Base-by-base conservation (phyloP, 37 sponge, comb jelly and placozoan species). In the Halichondria panicea region DNA sequence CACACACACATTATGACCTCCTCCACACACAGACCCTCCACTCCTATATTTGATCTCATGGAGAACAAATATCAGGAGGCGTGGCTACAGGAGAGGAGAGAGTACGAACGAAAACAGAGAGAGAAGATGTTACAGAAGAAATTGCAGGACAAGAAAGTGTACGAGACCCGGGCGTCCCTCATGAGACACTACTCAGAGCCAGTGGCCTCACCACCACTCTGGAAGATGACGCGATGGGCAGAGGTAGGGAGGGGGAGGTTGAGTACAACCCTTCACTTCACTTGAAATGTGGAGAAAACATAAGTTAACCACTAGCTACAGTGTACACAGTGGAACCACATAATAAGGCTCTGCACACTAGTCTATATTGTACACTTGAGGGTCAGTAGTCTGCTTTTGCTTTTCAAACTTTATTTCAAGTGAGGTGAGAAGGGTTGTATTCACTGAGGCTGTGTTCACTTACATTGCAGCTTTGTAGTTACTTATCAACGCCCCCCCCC, bases 31-130 rank as follows among this genome's bases (percentile, higher is more conserved):
- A 90, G 96, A 25, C 96, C 96, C 9, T 95, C 96, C 13, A 92
- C 90, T 24, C 96, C 96, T 22, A 68, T 95, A 18, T 85, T 78
- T 75, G 84, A 92, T 31, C 81, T 95, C 34, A 69, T 95, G 39
- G 86, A 86, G 46, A 48, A 95, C 68, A 45, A 76, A 30, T 95
- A 95, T 54, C 90, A 89, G 72, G 84, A 84, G 30, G 43, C 53
- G 63, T 95, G 96, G 96, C 61, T 95, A 54, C 69, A 68, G 34
- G 81, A 88, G 25, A 77, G 45, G 56, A 81, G 61, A 37, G 78
- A 85, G 58, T 56, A 43, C 8, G 86, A 85, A 67, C 18, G 44
- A 62, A 76, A 66, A 61, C 54, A 43, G 53, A 63, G 78, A 42
- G 66, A 75, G 34, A 77, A 60, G 57, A 65, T 70, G 34, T 67